Evolutionary conservation across 30 jellyfish, hydroid and myxozoan genomes (phyloP).

Genomic region (Chrysaora quinquecirrha): DNA sequence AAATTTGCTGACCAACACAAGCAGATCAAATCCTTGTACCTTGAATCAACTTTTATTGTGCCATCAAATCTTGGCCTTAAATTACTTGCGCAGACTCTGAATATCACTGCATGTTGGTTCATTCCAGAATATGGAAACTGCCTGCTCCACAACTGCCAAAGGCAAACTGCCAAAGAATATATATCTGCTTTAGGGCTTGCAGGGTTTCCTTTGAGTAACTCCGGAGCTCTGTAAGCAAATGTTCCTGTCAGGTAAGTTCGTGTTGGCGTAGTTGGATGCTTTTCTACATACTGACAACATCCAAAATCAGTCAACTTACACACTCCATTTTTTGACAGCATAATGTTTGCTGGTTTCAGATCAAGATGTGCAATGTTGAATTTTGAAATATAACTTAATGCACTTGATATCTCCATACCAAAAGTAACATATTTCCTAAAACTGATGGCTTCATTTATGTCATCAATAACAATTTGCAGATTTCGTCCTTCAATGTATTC

Average conservation of each 20-base stretch:
- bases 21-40: constrained; percentile 54
- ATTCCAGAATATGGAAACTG: constrained; percentile 82
- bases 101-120: constrained; percentile 91
- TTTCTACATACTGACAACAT: constrained; percentile 72
- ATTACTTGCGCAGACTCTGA: constrained; percentile 72
- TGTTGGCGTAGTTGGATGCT: constrained; percentile 60
- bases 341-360: constrained; percentile 85
- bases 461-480: constrained; percentile 74
- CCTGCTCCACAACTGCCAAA: constrained; percentile 96
- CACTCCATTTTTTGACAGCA: constrained; percentile 65
- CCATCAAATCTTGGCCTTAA: constrained; percentile 64
- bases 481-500: constrained; percentile 83
- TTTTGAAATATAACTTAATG: constrained; percentile 68
- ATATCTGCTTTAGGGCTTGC: constrained; percentile 82
- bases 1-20: constrained; percentile 82
- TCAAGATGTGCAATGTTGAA: constrained; percentile 76
- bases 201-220: constrained; percentile 70
- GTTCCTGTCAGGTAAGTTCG: constrained; percentile 83
- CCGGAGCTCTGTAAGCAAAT: constrained; percentile 95
- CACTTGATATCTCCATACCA: constrained; percentile 74
- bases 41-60: constrained; percentile 20
- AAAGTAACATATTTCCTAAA: constrained; percentile 26
- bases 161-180: constrained; percentile 79
- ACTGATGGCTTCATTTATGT: constrained; percentile 30
- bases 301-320: constrained; percentile 94